These are phyloP conservation scores for Microplitis mediator DNA, from an alignment of 1,140 invertebrate genomes.

Conservation along the genomic window DNA sequence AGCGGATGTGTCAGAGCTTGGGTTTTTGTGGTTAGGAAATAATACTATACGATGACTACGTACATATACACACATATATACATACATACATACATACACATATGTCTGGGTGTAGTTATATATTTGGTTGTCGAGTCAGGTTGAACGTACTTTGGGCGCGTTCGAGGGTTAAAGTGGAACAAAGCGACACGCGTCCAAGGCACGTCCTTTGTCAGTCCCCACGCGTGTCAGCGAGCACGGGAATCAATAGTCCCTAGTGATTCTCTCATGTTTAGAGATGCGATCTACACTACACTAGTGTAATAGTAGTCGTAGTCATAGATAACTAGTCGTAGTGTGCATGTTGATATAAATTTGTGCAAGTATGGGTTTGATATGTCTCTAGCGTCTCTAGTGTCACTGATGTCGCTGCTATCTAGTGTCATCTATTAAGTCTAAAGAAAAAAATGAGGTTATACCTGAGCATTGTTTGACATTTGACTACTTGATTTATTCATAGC, in stretches of 20 bases:
- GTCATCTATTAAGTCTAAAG: too few relatives aligned
- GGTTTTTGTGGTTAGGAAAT: background rate
- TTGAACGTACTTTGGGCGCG: constrained; percentile 6
- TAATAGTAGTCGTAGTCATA: background rate
- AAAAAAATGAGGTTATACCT: too few relatives aligned
- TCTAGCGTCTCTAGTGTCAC: too few relatives aligned
- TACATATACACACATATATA: too few relatives aligned
- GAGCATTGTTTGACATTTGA: too few relatives aligned
- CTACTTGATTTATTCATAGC: too few relatives aligned
- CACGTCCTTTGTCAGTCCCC: constrained; percentile 15
- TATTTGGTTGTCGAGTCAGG: background rate
- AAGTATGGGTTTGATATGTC: too few relatives aligned
- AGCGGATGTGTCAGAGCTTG: background rate
- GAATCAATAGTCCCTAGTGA: constrained; percentile 14
- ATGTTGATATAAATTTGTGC: background rate
- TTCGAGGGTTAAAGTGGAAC: constrained; percentile 20
- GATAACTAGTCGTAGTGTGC: too few relatives aligned
- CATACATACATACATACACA: too few relatives aligned
- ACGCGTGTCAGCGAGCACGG: constrained; percentile 15
- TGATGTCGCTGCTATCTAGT: too few relatives aligned
- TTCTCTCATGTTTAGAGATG: constrained; percentile 3
- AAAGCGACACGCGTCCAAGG: constrained; percentile 10
- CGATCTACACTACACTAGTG: background rate
- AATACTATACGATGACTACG: too few relatives aligned
- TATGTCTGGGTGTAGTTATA: background rate